A percentile compares a stretch with the other conserved stretches of the same genome.
Evolutionary conservation across 2,888 invertebrate species (phyloP).

Genomic region (Pammene fasciana): DNA sequence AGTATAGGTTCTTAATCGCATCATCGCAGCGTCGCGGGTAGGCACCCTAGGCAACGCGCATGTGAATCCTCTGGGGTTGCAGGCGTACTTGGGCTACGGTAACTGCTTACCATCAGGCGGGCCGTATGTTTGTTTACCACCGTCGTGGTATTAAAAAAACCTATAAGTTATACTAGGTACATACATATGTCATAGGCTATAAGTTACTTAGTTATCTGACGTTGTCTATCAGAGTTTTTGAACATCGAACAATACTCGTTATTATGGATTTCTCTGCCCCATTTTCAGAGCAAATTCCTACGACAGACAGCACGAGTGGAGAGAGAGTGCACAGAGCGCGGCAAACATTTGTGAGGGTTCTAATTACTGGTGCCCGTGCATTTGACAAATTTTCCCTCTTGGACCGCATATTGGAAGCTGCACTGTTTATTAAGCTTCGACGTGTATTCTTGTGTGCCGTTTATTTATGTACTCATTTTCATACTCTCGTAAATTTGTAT

Average conservation of each 20-base stretch:
- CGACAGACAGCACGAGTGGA: conserved; percentile 11
- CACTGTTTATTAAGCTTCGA: not conserved
- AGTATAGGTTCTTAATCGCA: too few relatives aligned
- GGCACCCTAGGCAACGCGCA: too few relatives aligned
- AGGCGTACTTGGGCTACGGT: too few relatives aligned
- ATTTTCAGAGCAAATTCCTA: conserved; percentile 14
- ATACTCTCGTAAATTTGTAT: too few relatives aligned
- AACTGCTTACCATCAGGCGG: too few relatives aligned
- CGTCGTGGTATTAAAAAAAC: too few relatives aligned
- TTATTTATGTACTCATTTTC: not conserved
- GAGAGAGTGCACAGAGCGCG: conserved; percentile 9
- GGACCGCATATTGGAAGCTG: conserved; percentile 5
- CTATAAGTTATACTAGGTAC: too few relatives aligned
- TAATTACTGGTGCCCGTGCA: conserved; percentile 21
- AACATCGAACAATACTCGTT: not conserved
- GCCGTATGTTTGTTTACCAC: too few relatives aligned
- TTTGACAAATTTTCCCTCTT: conserved; percentile 16
- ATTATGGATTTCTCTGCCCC: conserved; percentile 11
- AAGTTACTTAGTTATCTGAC: not conserved
- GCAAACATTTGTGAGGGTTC: conserved; percentile 24
- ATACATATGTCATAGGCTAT: too few relatives aligned
- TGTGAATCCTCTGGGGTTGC: too few relatives aligned
- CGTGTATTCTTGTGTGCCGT: not conserved
- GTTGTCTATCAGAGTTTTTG: not conserved
- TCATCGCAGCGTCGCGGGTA: too few relatives aligned